phyloP scores from a whole-genome alignment of 1,140 invertebrate species.

The Drosophila tristis region DNA sequence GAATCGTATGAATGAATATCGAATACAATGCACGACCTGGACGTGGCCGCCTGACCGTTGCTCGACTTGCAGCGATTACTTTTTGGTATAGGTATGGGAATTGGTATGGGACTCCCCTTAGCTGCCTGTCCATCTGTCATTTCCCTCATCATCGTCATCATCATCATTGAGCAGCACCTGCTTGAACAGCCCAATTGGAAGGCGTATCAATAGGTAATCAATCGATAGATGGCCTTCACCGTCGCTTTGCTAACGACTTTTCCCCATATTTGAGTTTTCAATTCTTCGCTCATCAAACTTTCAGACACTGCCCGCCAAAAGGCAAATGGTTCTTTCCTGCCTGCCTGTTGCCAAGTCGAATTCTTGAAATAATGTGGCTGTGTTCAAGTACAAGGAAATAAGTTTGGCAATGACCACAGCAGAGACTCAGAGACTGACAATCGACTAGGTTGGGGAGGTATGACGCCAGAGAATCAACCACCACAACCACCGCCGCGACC shows the following conservation, averaged over 20 bases:
- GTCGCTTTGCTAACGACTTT: conserved; percentile 38
- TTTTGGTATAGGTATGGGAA: too few species aligned
- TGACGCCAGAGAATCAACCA: conserved; percentile 54
- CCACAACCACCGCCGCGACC: conserved; percentile 16
- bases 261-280: conserved; percentile 32
- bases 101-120: too few species aligned
- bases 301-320: conserved; percentile 17
- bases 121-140: too few species aligned
- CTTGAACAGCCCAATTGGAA: conserved; percentile 10
- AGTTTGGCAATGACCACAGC: conserved; percentile 71
- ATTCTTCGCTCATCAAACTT: conserved; percentile 60
- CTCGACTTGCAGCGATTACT: too few species aligned
- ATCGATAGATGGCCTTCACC: conserved; percentile 30
- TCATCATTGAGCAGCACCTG: conserved; percentile 3
- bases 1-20: conserved; percentile 74
- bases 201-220: conserved; percentile 60
- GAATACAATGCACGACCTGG: conserved; percentile 50
- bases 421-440: conserved; percentile 5
- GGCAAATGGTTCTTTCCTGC: neutral
- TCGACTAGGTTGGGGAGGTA: conserved; percentile 9
- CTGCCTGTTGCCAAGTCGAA: conserved; percentile 43
- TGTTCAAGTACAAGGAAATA: conserved; percentile 73
- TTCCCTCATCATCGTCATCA: too few species aligned
- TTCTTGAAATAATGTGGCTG: conserved; percentile 28
- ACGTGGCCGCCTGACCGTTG: too few species aligned